Evolutionary conservation across 2,888 invertebrate species (phyloP).

Genomic region (Mystacides longicornis): DNA sequence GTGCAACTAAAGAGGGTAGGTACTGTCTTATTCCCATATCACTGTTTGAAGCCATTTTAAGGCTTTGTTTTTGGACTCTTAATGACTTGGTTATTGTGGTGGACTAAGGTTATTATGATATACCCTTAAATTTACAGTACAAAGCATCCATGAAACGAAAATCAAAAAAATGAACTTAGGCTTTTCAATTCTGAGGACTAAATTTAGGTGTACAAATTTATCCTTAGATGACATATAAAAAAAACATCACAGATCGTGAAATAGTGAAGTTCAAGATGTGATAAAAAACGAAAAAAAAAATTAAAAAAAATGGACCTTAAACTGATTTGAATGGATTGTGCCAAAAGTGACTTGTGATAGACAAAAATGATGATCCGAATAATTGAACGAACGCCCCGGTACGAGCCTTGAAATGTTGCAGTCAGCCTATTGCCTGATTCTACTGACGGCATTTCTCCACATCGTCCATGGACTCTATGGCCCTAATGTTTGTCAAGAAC

Average conservation of each 20-base stretch:
- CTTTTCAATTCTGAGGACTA: too few relatives aligned
- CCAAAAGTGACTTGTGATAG: neutral
- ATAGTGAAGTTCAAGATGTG: neutral
- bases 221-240: too few relatives aligned
- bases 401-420: conserved; percentile 14
- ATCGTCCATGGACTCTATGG: conserved; percentile 37
- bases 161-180: too few relatives aligned
- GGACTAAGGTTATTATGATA: too few relatives aligned
- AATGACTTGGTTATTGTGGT: too few relatives aligned
- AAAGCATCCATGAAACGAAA: too few relatives aligned
- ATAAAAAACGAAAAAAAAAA: neutral
- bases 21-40: too few relatives aligned
- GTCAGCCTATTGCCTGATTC: conserved; percentile 18
- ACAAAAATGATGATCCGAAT: neutral
- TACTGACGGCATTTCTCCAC: conserved; percentile 29
- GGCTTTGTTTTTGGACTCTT: too few relatives aligned
- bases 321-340: neutral
- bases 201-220: too few relatives aligned
- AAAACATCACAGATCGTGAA: neutral
- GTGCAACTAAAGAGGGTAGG: too few relatives aligned
- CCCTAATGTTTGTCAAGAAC: conserved; percentile 46
- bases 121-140: too few relatives aligned
- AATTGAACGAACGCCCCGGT: conserved; percentile 3
- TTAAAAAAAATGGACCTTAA: neutral
- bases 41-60: too few relatives aligned